A percentile compares a stretch with the other conserved stretches of the same genome.
phyloP scores from a whole-genome alignment of 2,113 vertebrate species.

The Tychaedon coryphoeus region DNA sequence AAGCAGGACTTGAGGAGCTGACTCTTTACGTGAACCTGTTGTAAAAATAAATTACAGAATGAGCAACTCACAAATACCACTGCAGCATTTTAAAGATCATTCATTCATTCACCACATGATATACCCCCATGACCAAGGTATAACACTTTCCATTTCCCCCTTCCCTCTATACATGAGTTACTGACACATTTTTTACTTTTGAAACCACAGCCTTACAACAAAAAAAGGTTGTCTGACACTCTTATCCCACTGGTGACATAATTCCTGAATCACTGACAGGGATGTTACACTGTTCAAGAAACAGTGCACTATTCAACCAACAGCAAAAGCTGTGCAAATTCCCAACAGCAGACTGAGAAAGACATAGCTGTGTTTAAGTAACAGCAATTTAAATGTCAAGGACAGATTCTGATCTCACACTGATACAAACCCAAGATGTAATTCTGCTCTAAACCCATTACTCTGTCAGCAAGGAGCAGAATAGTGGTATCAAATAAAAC shows the following conservation, averaged over 20 bases:
- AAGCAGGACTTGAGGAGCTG: conserved; percentile 87
- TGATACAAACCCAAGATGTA: neutral
- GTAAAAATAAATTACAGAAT: conserved; percentile 63
- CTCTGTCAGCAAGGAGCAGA: neutral
- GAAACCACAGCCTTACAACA: neutral
- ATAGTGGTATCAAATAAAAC: neutral
- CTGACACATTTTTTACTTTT: neutral
- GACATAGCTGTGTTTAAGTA: neutral
- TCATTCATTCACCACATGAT: neutral
- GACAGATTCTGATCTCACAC: neutral
- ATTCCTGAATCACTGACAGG: fast-evolving
- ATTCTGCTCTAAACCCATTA: neutral
- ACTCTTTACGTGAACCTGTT: conserved; percentile 86
- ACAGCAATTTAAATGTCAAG: neutral
- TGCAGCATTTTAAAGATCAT: neutral
- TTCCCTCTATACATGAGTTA: neutral
- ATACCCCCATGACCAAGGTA: neutral
- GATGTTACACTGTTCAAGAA: neutral
- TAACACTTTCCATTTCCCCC: neutral
- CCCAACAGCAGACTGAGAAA: neutral
- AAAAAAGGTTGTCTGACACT: neutral
- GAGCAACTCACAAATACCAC: neutral
- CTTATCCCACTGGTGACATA: neutral
- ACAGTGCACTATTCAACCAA: neutral
- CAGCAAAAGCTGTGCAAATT: neutral